phyloP scores from a whole-genome alignment of 2,888 invertebrate genomes.

The Synanthedon myopaeformis region DNA sequence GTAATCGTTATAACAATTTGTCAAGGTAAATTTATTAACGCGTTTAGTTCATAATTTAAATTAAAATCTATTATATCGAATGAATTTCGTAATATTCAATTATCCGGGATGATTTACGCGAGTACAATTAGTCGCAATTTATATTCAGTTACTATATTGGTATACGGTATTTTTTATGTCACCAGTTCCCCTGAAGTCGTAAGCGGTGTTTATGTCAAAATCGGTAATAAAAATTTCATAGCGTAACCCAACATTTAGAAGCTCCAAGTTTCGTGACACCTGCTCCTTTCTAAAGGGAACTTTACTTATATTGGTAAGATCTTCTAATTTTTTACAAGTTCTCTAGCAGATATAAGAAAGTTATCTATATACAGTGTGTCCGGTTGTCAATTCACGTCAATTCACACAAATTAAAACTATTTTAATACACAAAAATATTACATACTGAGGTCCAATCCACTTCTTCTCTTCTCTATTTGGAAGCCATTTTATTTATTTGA shows the following conservation, averaged over 20 bases:
- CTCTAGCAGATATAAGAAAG: too few relatives aligned
- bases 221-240: conserved; percentile 41
- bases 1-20: neutral
- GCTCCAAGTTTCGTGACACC: conserved; percentile 27
- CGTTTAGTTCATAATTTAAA: neutral
- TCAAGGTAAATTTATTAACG: neutral
- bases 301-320: too few relatives aligned
- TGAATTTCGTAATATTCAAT: neutral
- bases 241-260: conserved; percentile 18
- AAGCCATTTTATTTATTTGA: too few relatives aligned
- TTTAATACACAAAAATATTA: too few relatives aligned
- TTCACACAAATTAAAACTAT: too few relatives aligned
- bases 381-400: too few relatives aligned
- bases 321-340: too few relatives aligned
- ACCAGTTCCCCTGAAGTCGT: conserved; percentile 24
- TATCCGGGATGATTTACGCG: neutral
- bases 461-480: too few relatives aligned
- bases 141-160: neutral
- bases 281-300: conserved; percentile 30
- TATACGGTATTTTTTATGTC: conserved; percentile 1
- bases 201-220: conserved; percentile 48
- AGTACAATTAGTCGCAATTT: neutral
- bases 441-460: too few relatives aligned
- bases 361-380: too few relatives aligned
- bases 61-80: neutral